phyloP scores from a whole-genome alignment of 2,113 vertebrate genomes.

The Campylomormyrus numenius region DNA sequence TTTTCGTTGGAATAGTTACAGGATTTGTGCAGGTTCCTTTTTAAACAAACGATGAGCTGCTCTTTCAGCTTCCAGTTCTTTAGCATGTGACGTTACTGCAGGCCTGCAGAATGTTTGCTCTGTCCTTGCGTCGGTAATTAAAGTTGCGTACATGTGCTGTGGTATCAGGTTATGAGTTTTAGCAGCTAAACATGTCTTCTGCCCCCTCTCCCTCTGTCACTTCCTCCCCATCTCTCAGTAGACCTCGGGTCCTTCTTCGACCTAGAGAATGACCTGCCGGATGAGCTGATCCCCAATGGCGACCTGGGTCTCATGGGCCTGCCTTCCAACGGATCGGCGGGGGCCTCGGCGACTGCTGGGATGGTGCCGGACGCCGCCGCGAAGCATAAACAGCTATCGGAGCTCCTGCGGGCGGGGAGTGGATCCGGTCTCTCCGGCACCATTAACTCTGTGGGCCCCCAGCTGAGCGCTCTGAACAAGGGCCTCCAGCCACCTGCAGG shows the following conservation, averaged over 20 bases:
- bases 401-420: conserved; percentile 84
- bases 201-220: neutral
- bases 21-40: neutral
- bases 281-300: conserved; percentile 92
- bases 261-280: conserved; percentile 95
- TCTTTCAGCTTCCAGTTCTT: neutral
- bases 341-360: conserved; percentile 52
- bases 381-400: conserved; percentile 94
- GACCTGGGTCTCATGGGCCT: conserved; percentile 77
- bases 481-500: conserved; percentile 64
- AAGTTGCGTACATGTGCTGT: neutral
- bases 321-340: conserved; percentile 50
- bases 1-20: neutral
- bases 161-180: neutral
- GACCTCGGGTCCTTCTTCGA: conserved; percentile 94
- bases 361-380: conserved; percentile 84
- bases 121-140: neutral
- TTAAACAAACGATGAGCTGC: neutral
- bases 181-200: neutral
- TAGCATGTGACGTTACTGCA: neutral
- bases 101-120: neutral
- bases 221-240: conserved; percentile 34
- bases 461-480: conserved; percentile 71
- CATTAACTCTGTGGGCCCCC: conserved; percentile 70
- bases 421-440: conserved; percentile 69